A percentile compares a stretch with the other conserved stretches of the same genome.
phyloP scores from a whole-genome alignment of 2,113 vertebrate genomes.

The Zootoca vivipara region DNA sequence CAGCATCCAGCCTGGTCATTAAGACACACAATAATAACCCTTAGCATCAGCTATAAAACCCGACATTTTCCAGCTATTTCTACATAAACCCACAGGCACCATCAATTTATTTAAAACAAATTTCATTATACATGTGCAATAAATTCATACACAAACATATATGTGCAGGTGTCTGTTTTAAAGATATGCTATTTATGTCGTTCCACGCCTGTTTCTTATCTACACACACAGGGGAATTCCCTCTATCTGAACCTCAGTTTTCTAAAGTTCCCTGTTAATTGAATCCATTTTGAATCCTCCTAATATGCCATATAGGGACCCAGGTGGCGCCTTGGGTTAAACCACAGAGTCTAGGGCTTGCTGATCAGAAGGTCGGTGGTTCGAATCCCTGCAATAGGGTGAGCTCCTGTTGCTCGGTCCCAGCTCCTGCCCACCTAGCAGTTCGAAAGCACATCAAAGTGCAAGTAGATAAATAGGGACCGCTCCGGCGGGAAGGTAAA shows the following conservation, averaged over 20 bases:
- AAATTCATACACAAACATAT: neutral
- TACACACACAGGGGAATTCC: neutral
- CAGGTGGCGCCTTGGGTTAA: too few relatives aligned
- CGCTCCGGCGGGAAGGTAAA: too few relatives aligned
- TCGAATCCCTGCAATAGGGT: too few relatives aligned
- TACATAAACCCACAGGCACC: neutral
- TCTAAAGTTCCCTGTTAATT: neutral
- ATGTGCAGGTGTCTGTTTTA: neutral
- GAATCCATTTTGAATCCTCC: neutral
- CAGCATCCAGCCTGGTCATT: neutral
- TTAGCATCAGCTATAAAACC: neutral
- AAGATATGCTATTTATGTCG: neutral
- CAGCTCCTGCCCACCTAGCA: too few relatives aligned
- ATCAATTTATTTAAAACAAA: neutral
- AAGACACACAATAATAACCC: conserved; percentile 10
- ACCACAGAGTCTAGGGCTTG: too few relatives aligned
- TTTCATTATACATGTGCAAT: neutral
- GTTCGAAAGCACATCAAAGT: too few relatives aligned
- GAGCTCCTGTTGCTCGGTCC: too few relatives aligned
- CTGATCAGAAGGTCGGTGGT: too few relatives aligned
- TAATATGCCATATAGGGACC: neutral
- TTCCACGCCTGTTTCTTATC: neutral
- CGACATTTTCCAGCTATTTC: neutral
- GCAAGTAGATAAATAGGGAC: too few relatives aligned
- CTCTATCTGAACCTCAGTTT: neutral